These are phyloP conservation scores for honey bee (Apis mellifera) DNA, from an alignment of 1,140 invertebrate genomes.

Conservation along the genomic window Amel_HAv3.1 CM009931.2:9092001-9092500, in stretches of 20 bases:
- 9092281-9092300: conserved; percentile 79
- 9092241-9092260: conserved; percentile 85
- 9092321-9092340: conserved; percentile 36
- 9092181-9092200: conserved; percentile 85
- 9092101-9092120: conserved; percentile 96
- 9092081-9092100: conserved; percentile 99
- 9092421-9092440: no score
- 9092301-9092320: conserved; percentile 20
- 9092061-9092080: conserved; percentile 99
- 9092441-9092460: no score
- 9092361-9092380: conserved; percentile 9
- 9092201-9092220: conserved; percentile 84
- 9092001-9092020: conserved; percentile 99
- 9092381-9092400: conserved; percentile 37
- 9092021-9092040: conserved; percentile 98
- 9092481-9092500: no score
- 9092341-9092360: conserved; percentile 4
- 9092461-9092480: no score
- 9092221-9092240: conserved; percentile 84
- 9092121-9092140: conserved; percentile 85
- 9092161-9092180: conserved; percentile 85
- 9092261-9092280: conserved; percentile 87
- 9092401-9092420: not conserved
- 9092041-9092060: conserved; percentile 98
- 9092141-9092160: conserved; percentile 84